phyloP scores from a whole-genome alignment of 2,888 invertebrate genomes.

The Chloromyia formosa region DNA sequence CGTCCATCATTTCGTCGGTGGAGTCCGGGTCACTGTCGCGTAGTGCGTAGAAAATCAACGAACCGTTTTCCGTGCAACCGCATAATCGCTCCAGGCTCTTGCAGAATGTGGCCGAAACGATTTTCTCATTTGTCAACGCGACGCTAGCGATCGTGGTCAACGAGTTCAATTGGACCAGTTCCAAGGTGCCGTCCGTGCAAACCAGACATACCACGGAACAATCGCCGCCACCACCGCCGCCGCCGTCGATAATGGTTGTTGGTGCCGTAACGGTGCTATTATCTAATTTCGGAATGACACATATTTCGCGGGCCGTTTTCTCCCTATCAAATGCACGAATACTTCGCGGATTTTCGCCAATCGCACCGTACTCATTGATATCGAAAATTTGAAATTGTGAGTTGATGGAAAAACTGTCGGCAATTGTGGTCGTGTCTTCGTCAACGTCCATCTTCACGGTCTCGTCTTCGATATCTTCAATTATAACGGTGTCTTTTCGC shows the following conservation, averaged over 20 bases:
- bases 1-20: slow-evolving; percentile 74
- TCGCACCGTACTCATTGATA: slow-evolving; percentile 49
- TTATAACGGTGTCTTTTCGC: slow-evolving; percentile 61
- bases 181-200: slow-evolving; percentile 77
- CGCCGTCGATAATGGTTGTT: slow-evolving; percentile 53
- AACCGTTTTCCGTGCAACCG: slow-evolving; percentile 81
- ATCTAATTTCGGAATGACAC: slow-evolving; percentile 70
- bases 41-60: slow-evolving; percentile 82
- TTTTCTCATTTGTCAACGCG: slow-evolving; percentile 73
- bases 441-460: slow-evolving; percentile 53
- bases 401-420: slow-evolving; percentile 12
- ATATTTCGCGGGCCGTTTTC: slow-evolving; percentile 76
- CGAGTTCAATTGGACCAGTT: slow-evolving; percentile 76
- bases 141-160: slow-evolving; percentile 76
- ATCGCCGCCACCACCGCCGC: slow-evolving; percentile 57
- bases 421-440: slow-evolving; percentile 15
- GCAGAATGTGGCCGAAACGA: slow-evolving; percentile 86
- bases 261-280: slow-evolving; percentile 52
- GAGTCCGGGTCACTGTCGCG: slow-evolving; percentile 78
- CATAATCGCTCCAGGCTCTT: slow-evolving; percentile 88
- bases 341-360: slow-evolving; percentile 70
- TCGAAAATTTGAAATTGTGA: slow-evolving; percentile 48
- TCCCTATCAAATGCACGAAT: slow-evolving; percentile 70
- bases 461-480: slow-evolving; percentile 64
- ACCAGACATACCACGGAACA: slow-evolving; percentile 76